Evolutionary conservation across 2,113 vertebrate genomes (phyloP).

Genomic region (Halcyon malimbica): DNA sequence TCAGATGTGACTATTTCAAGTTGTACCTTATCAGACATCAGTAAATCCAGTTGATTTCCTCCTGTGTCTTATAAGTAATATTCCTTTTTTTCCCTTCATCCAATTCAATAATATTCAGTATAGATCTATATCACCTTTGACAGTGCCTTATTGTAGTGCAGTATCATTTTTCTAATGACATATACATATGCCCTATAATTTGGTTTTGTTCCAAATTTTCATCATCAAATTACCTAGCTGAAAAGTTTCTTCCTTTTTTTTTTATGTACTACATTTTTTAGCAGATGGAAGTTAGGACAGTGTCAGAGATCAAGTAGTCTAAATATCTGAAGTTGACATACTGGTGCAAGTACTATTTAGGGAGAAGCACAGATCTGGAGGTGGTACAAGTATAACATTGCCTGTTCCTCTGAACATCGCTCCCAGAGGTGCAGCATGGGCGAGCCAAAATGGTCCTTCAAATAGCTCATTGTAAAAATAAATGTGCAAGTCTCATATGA

Average conservation of each 20-base stretch:
- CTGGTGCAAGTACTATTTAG: neutral
- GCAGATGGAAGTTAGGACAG: neutral
- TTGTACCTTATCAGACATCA: neutral
- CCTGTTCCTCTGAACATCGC: neutral
- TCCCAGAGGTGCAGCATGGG: neutral
- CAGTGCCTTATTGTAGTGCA: neutral
- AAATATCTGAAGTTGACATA: neutral
- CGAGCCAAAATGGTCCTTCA: neutral
- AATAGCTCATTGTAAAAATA: neutral
- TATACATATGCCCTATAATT: neutral
- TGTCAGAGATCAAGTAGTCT: neutral
- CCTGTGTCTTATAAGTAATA: neutral
- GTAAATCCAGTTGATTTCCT: neutral
- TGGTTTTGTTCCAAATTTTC: neutral
- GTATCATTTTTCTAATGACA: neutral
- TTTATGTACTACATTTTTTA: neutral
- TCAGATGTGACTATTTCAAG: neutral
- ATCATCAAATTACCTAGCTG: neutral
- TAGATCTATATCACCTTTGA: neutral
- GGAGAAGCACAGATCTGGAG: neutral
- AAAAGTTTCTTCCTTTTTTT: neutral
- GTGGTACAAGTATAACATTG: neutral
- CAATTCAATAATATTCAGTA: neutral
- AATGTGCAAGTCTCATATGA: accelerated
- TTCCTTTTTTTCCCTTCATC: neutral